phyloP scores from a whole-genome alignment of 1,140 invertebrate species.

The Bombus soroeensis region DNA sequence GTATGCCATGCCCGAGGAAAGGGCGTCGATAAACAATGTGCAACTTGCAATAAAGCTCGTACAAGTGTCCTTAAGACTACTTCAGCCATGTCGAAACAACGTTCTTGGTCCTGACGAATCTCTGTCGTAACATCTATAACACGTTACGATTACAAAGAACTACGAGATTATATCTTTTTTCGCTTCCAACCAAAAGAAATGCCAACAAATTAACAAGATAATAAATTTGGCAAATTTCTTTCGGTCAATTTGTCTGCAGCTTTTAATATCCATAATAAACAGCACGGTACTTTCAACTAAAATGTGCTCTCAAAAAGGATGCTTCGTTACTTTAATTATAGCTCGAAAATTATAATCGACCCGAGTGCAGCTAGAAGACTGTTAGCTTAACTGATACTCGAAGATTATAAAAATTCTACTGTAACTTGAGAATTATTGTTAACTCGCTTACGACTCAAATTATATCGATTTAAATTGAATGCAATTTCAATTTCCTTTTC shows the following conservation, averaged over 20 bases:
- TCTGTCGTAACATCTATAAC: no score
- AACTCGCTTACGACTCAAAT: not conserved
- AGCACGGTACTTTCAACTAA: not conserved
- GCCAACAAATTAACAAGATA: not conserved
- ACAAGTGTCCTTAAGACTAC: not conserved
- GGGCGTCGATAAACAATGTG: conserved; percentile 23
- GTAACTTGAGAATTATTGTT: not conserved
- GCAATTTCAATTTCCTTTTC: not conserved
- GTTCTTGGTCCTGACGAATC: not conserved
- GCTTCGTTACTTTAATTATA: not conserved
- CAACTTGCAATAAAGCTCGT: not conserved
- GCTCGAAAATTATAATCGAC: not conserved
- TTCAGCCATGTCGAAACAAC: not conserved
- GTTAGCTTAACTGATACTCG: not conserved
- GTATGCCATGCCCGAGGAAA: conserved; percentile 1
- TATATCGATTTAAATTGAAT: not conserved
- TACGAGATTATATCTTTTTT: not conserved
- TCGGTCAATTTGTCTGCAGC: not conserved
- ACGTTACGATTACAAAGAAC: no score
- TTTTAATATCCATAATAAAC: not conserved
- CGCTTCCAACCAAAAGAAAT: not conserved
- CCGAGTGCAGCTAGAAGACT: no score
- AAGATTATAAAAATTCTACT: not conserved
- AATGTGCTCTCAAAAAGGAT: not conserved
- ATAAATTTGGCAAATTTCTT: not conserved